A percentile compares a stretch with the other conserved stretches of the same genome.
phyloP scores from a whole-genome alignment of 2,797 vertebrate genomes.

The Coreius guichenoti region DNA sequence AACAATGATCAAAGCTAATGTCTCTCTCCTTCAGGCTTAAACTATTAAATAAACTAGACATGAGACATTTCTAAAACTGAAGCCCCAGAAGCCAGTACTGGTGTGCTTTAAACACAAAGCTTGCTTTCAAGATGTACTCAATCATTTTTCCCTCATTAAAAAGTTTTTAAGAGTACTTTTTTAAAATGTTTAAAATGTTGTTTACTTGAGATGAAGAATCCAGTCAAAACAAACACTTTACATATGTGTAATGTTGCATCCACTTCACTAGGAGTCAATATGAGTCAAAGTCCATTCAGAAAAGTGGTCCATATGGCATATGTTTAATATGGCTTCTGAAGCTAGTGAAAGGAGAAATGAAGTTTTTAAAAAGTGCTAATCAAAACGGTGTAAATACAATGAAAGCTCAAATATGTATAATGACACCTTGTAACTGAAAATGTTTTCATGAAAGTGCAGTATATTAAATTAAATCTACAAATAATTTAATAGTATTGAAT shows the following conservation, averaged over 20 bases:
- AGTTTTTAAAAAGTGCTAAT: background rate
- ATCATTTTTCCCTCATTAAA: background rate
- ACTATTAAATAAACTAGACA: conserved; percentile 13
- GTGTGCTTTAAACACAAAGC: background rate
- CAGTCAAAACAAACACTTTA: background rate
- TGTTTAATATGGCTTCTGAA: background rate
- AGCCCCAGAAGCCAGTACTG: background rate
- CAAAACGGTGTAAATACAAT: background rate
- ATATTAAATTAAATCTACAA: too few relatives aligned
- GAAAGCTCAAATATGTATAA: background rate
- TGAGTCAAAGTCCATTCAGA: background rate
- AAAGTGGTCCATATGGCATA: background rate
- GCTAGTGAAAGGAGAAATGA: background rate
- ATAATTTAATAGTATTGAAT: too few relatives aligned
- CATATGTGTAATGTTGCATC: background rate
- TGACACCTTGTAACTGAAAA: too few relatives aligned
- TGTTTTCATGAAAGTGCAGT: too few relatives aligned
- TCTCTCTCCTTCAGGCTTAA: background rate
- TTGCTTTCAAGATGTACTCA: background rate
- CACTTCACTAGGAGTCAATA: background rate
- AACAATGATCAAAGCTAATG: conserved; percentile 18
- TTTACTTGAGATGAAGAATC: conserved; percentile 1
- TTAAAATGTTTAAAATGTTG: background rate
- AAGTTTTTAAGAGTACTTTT: background rate
- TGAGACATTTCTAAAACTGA: background rate